Base-by-base conservation (phyloP, 92 coral and sea anemone genomes). In the Porites cylindrica region DNA sequence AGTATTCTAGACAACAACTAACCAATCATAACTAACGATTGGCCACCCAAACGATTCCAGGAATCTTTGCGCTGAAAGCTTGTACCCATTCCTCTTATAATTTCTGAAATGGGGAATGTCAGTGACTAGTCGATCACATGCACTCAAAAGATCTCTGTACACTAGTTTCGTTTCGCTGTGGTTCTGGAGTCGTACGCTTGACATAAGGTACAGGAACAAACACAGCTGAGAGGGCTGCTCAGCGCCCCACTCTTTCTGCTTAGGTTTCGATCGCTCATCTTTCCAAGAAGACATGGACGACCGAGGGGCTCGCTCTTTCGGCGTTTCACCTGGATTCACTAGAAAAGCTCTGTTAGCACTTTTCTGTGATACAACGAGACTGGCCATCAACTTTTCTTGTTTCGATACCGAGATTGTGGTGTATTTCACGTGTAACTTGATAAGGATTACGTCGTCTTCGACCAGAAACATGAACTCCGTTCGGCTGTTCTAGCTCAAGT, bases 181-280 rank as follows among this genome's bases (percentile, higher is more conserved):
- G 88, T 62, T 91, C 84, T 12, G 88, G 85, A 56, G 81, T 84
- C 51, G 80, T 75, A 52, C 79, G 88, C 60, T 86, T 82, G 23
- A 96, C 60, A 70, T 97, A 96, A 10, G 99, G 98, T 11, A 97
- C 83, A 12, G 99, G 95, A n/a, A 97, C 99, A 72, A 95, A 93
- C 54, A 89, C 90, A 20, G 94, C 92, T 54, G 75, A 81, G 89
- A 82, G 8, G 87, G 91, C 67, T 90, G 63, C 1, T 92, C 90
- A 4, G 95, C 82, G 76, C 50, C 78, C 98, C 98, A 92, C 23
- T 88, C 92, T 64, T 93, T 95, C 24, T 98, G 94, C 61, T 89
- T 93, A 3, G 99, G 94, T 81, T 95, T 95, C 17, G 77, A 81
- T 53, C 98, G 97, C 29, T 91, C 99, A 68, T 93, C 96, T 72